phyloP scores from a whole-genome alignment of 2,797 vertebrate species.

The Xenopus petersii region DNA sequence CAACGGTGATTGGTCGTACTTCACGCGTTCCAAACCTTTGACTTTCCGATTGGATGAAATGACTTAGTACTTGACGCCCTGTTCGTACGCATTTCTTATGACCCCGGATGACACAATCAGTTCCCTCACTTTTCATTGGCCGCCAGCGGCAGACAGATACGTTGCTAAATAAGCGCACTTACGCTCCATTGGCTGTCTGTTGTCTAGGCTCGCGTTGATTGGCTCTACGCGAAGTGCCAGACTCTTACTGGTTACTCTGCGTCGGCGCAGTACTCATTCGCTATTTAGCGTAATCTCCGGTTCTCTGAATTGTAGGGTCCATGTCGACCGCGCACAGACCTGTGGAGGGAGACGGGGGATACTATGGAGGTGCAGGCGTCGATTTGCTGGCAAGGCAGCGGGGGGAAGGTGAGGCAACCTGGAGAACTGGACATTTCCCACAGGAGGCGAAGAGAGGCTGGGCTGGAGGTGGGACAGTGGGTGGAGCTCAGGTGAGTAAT shows the following conservation, averaged over 20 bases:
- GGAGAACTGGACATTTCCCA: slow-evolving; percentile 7
- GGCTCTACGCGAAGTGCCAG: neutral
- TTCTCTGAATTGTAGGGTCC: neutral
- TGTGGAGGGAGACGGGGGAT: slow-evolving; percentile 18
- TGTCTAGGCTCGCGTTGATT: neutral
- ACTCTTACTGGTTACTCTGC: neutral
- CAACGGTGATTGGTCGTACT: too few species aligned
- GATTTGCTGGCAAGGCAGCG: slow-evolving; percentile 9
- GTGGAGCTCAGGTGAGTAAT: slow-evolving; percentile 1
- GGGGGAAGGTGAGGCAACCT: neutral
- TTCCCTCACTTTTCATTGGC: slow-evolving; percentile 9
- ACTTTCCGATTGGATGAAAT: too few species aligned
- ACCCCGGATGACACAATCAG: neutral
- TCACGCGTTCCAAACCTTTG: too few species aligned
- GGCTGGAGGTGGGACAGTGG: slow-evolving; percentile 21
- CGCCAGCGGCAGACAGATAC: neutral
- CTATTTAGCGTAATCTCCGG: neutral
- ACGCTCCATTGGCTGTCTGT: neutral
- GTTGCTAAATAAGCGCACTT: neutral
- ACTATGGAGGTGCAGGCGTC: slow-evolving; percentile 4
- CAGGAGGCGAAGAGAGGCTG: slow-evolving; percentile 15
- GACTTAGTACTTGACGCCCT: too few species aligned
- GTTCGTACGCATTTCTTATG: too few species aligned
- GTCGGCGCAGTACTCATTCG: neutral
- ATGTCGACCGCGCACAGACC: slow-evolving; percentile 30